These are phyloP conservation scores for Plectropomus leopardus DNA, from an alignment of 2,113 vertebrate genomes.

Conservation along the genomic window DNA sequence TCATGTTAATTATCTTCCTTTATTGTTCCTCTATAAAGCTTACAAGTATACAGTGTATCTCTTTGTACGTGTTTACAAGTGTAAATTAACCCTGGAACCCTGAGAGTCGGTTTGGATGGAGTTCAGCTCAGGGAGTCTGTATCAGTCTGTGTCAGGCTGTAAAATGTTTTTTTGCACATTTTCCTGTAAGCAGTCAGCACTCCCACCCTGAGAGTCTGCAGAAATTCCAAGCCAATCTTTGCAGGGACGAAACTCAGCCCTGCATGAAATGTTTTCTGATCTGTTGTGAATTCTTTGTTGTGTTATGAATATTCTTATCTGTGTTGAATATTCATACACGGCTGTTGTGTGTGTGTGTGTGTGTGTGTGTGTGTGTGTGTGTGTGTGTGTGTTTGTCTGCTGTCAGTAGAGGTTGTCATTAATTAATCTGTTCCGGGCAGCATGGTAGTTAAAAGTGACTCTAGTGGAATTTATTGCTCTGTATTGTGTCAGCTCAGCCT, in stretches of 20 bases:
- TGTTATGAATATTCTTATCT: neutral
- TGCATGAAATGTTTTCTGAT: slow-evolving; percentile 5
- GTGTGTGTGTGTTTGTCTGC: slow-evolving; percentile 16
- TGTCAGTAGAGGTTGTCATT: slow-evolving; percentile 21
- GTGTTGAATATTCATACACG: slow-evolving; percentile 17
- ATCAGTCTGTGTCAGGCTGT: slow-evolving; percentile 51
- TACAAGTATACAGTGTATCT: slow-evolving; percentile 1
- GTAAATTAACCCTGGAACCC: slow-evolving; percentile 21
- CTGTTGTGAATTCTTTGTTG: slow-evolving; percentile 4
- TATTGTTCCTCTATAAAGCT: slow-evolving; percentile 1
- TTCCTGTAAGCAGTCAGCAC: slow-evolving; percentile 31
- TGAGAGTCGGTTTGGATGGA: slow-evolving; percentile 14
- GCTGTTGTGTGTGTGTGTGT: neutral
- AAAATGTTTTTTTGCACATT: slow-evolving; percentile 29
- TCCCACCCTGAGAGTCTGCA: slow-evolving; percentile 47
- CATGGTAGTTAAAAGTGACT: slow-evolving; percentile 8
- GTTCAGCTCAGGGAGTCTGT: slow-evolving; percentile 40
- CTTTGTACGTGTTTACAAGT: slow-evolving; percentile 20
- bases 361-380: slow-evolving; percentile 2
- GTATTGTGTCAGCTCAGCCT: slow-evolving; percentile 18
- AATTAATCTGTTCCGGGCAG: slow-evolving; percentile 20
- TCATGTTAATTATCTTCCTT: slow-evolving; percentile 25
- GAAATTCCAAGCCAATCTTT: slow-evolving; percentile 23
- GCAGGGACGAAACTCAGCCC: neutral
- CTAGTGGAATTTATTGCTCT: slow-evolving; percentile 43